Base-by-base conservation (phyloP, 2,113 vertebrate genomes). In the Narcine bancroftii region DNA sequence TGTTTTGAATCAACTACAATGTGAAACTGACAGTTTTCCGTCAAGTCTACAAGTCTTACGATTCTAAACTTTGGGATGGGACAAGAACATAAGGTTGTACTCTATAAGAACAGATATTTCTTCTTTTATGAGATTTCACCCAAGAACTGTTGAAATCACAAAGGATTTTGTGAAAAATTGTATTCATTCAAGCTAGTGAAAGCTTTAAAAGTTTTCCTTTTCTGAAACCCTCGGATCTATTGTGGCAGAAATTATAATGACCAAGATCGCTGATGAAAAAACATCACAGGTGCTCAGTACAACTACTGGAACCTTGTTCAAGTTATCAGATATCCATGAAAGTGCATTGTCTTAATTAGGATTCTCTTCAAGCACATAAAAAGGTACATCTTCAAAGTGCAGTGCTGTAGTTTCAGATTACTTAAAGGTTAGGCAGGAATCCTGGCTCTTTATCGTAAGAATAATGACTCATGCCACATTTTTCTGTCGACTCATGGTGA, bases 271-370 rank as follows among this genome's bases (percentile, higher is more conserved):
- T 87, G 81, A 87, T 36, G 81, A 63, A 60, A 53, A 87, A 87
- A 63, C 81, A 87, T 50, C 53, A 39, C 81, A 87, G 81, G 60
- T 87, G 81, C 53, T 87, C 45, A 33, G 53, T 60, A 7, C 56
- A 60, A 56, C 81, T 17, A 60, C 81, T 87, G 81, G 53, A 53
- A 87, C 81, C 81, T 36, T 60, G 81, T 87, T 87, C 53, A 63
- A 83, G 81, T 60, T 87, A 87, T 87, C 81, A 87, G 81, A 87
- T 87, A 87, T 87, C 53, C 81, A 87, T 60, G 53, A 87, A 53
- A 87, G 53, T 36, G 81, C 81, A 87, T 60, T 29, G 81, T 87
- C 81, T 87, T 87, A 87, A 87, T 87, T 87, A 87, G 53, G 53
- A 36, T 87, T 87, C 81, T 87, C 56, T 56, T 60, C 81, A 60